Evolutionary conservation across 2,888 invertebrate species (phyloP), one percentile per base, ranked within the genome.

Genomic region (Ochropacha duplaris): DNA sequence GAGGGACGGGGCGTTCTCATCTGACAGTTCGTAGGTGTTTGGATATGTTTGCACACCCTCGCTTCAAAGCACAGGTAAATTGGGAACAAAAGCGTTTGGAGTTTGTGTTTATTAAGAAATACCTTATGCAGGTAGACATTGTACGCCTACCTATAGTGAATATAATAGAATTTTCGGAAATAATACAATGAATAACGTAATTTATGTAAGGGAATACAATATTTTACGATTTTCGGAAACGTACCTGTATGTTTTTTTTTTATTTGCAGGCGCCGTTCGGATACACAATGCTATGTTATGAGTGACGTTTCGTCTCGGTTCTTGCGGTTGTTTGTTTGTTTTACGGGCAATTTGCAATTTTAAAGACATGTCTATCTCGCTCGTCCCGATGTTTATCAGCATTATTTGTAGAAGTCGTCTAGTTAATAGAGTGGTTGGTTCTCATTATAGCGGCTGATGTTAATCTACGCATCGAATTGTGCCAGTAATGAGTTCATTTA

Each of bases 141-240:
- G 90, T 88, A 71, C 73, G 70, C 79, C 71, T 85, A 85, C 86
- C 84, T 85, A n/a, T n/a, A 86, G 84, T 84, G 78, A 71, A 82
- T 80, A 90, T 87, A 91, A 91, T 90, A 87, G 88, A 90, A 80
- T 92, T 92, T 92, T 91, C 82, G 90, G 91, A 92, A 91, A 86
- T 80, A 82, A 82, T 82, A 92, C 92, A 92, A 92, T 90, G 86
- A 84, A 84, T 84, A 81, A 67, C 78, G 81, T 90, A 91, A 92
- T 92, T 92, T 91, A 92, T 91, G 88, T 86, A 76, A 83, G 82
- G 82, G 79, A 80, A 81, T 79, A 83, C 81, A 83, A 87, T 84
- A 87, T 87, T 86, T 85, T 80, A 83, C 71, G 82, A 82, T 89
- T 83, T 89, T 89, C 85, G 90, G 88, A 90, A 88, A 87, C 72